Evolutionary conservation across 2,888 invertebrate species (phyloP), one percentile per base, ranked within the genome.

Genomic region (Oligia latruncula): DNA sequence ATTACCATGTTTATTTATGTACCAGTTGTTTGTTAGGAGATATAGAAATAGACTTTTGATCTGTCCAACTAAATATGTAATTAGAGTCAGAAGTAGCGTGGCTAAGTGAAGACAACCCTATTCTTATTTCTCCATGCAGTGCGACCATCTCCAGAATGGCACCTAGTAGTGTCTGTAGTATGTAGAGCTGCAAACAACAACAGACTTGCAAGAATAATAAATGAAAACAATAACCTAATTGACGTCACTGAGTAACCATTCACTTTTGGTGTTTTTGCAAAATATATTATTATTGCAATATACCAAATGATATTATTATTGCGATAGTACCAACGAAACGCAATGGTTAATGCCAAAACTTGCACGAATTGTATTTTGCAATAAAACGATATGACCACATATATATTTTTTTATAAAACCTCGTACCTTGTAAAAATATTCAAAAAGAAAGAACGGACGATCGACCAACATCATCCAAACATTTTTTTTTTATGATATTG

Each of bases 241-340:
- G 55, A 78, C 70, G 74, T 64, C 62, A 75, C 72, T 55, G 35
- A 4, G 29, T n/a, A 60, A 84, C 58, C 72, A 64, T 87, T 83
- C 78, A 49, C 74, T 83, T 84, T 74, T 72, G 65, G 29, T 68
- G 65, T 65, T 86, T 86, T 78, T 66, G 62, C 62, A 73, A 77
- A 86, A 77, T 35, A 72, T 17, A 35, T 9, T 64, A 64, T 72
- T 77, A 62, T 82, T 83, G 62, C 77, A 23, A 81, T 65, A 71
- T 40, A 65, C 20, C 6, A 65, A 70, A 86, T 73, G 40, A 72
- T 35, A 35, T 65, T 65, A 35, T 72, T 78, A 58, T 86, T 86
- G 62, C 78, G 13, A 81, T 66, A 71, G 5, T 40, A 66, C 23
- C 4, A 66, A 46, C n/a, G 58, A 52, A 71, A 72, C 64, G 49